phyloP scores from a whole-genome alignment of 2,113 vertebrate species.

The Sceloporus tristichus region DNA sequence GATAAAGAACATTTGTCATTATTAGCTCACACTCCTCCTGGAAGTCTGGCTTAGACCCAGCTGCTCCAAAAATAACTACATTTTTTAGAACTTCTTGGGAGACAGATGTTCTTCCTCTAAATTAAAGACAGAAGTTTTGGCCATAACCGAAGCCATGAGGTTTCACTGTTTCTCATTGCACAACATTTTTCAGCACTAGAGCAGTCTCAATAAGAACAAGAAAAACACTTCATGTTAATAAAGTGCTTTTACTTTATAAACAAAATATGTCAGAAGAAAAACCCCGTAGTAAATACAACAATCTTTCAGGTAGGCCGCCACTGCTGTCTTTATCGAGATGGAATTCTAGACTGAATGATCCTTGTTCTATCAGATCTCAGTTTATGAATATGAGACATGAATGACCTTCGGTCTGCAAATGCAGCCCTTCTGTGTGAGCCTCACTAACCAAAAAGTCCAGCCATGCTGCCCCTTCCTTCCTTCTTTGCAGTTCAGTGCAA shows the following conservation, averaged over 20 bases:
- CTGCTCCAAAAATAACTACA: not conserved
- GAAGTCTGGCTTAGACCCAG: conserved; percentile 21
- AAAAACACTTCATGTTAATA: not conserved
- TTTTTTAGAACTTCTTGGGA: conserved; percentile 43
- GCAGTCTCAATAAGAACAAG: not conserved
- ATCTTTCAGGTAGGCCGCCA: not conserved
- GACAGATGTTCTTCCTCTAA: conserved; percentile 40
- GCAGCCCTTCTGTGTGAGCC: not conserved
- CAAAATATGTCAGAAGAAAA: not conserved
- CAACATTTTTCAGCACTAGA: not conserved
- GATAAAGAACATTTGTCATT: conserved; percentile 49
- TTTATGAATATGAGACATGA: not conserved
- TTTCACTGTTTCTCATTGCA: not conserved
- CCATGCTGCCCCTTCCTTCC: no score
- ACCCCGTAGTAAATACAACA: not conserved
- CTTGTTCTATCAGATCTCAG: not conserved
- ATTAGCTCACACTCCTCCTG: not conserved
- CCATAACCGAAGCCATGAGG: conserved; percentile 19
- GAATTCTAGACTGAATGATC: not conserved
- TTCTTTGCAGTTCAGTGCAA: not conserved
- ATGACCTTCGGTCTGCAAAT: not conserved
- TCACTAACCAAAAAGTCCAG: no score
- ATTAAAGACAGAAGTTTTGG: conserved; percentile 51
- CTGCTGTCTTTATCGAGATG: not conserved
- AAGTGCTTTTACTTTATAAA: not conserved